Evolutionary conservation across 2,888 invertebrate species (phyloP), one percentile per base, ranked within the genome.

Genomic region (Ctenicera cuprea): DNA sequence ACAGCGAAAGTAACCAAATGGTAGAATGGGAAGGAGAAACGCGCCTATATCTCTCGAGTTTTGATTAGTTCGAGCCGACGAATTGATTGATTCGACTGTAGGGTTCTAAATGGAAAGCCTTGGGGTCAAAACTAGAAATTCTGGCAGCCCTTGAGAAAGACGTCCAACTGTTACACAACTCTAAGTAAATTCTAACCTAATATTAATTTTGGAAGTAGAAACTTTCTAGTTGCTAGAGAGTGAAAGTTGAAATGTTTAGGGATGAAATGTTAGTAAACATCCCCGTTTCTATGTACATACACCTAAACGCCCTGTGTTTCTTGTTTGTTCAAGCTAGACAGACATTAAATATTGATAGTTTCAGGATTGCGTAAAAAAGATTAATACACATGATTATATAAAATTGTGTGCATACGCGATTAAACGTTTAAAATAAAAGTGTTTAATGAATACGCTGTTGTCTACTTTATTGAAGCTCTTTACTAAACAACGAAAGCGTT

Each of bases 401-500:
- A 2, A 26, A 26, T 26, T 26, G 26, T 5, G 33, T 33, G 7
- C 33, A 26, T 33, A 33, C 33, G 2, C 9, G 45, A 4, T 9
- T n/a, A n/a, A n/a, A n/a, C n/a, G n/a, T n/a, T n/a, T n/a, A n/a
- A n/a, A n/a, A n/a, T 14, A 12, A 18, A 48, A 11, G 22, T 52
- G 4, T 52, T 26, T 52, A 52, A 26, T n/a, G 26, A 26, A 52
- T 8, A 5, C 22, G 52, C 12, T 26, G 18, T 59, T 64, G 30
- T 48, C 9, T 59, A 59, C 20, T 68, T 68, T 50, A 65, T 22
- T 37, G 26, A 20, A 18, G 48, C 50, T 52, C 37, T 33, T 50
- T 20, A 65, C 64, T 68, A 22, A 52, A 57, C 48, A 69, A 59
- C 61, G 54, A 48, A 59, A 73, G 22, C 69, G 61, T 67, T 73